Evolutionary conservation across 2,113 vertebrate species (phyloP), one percentile per base, ranked within the genome.

Genomic region (Festucalex cinctus): DNA sequence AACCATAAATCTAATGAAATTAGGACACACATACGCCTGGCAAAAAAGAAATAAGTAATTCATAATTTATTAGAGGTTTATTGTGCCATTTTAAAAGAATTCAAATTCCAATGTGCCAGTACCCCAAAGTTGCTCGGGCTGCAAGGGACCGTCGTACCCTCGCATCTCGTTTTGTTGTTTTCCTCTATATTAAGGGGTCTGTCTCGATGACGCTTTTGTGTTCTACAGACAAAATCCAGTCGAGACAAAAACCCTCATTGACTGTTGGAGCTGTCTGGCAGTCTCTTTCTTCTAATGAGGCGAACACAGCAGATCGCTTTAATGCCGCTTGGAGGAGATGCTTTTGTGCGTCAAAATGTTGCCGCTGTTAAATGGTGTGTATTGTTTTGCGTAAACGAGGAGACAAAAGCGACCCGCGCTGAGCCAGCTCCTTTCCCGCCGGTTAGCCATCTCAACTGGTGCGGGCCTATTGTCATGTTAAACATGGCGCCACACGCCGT

Each of bases 161-260:
- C 32, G 93, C 32, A 6, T 7, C 17, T 19, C 2, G 8, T 13
- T 41, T 24, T 22, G 26, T 44, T 44, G 93, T 94, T 96, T 95
- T 85, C 88, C 94, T 92, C 94, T 93, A 74, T 84, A 81, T 81
- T 63, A 93, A 96, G 95, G 97, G 95, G 94, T 96, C 95, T 95
- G 90, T 95, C 95, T 95, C 97, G 96, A 97, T 96, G 94, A 93
- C 87, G 92, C 94, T 98, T 46, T 98, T 98, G 95, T 98, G 93
- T 95, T 94, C 92, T 86, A 75, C 93, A 35, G 43, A 46, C 43
- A 0, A 46, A 46, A 46, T 46, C 43, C 5, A 5, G 16, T 36
- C 3, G 57, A 95, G 95, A 97, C 85, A 93, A 98, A 97, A 97
- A 97, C 96, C 97, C 96, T 98, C 94, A 95, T 95, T 94, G 94